Conservation (phyloP, 1,140 invertebrate genomes). For the Drosophila punjabiensis region DNA sequence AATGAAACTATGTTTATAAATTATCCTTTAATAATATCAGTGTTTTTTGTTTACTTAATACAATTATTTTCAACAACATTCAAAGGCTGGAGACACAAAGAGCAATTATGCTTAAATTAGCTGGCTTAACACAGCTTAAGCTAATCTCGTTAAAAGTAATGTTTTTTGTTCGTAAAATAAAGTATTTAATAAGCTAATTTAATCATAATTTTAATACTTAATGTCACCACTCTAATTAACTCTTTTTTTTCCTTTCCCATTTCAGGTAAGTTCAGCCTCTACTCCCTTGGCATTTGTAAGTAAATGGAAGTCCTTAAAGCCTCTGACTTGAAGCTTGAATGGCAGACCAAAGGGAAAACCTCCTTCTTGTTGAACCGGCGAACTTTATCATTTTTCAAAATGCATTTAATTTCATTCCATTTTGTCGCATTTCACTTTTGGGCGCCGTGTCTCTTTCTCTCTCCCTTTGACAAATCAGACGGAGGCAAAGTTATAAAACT, state of each 20-base stretch:
- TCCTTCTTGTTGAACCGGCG: conserved; percentile 3
- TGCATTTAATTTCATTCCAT: conserved; percentile 79
- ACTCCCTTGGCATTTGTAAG: conserved; percentile 2
- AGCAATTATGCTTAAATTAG: not conserved
- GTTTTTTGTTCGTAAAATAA: not conserved
- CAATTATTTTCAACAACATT: conserved; percentile 2
- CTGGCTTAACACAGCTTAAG: not conserved
- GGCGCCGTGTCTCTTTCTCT: conserved; percentile 15
- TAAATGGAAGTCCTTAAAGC: conserved; percentile 14
- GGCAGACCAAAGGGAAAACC: conserved; percentile 18
- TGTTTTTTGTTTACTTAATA: conserved; percentile 1
- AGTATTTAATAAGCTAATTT: not conserved
- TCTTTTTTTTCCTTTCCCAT: not conserved
- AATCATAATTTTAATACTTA: not conserved
- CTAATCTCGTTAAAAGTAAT: conserved; percentile 1
- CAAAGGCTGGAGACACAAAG: not conserved
- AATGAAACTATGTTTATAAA: conserved; percentile 6
- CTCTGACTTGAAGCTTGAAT: conserved; percentile 6
- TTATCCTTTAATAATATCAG: not conserved
- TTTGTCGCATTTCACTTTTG: conserved; percentile 74
- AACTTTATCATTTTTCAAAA: conserved; percentile 78
- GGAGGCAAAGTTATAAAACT: conserved; percentile 75
- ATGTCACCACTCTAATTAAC: not conserved
- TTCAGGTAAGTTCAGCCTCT: conserved; percentile 30
- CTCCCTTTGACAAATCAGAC: conserved; percentile 58